phyloP scores from a whole-genome alignment of 1,140 invertebrate species.

The Diachasma alloeum region DNA sequence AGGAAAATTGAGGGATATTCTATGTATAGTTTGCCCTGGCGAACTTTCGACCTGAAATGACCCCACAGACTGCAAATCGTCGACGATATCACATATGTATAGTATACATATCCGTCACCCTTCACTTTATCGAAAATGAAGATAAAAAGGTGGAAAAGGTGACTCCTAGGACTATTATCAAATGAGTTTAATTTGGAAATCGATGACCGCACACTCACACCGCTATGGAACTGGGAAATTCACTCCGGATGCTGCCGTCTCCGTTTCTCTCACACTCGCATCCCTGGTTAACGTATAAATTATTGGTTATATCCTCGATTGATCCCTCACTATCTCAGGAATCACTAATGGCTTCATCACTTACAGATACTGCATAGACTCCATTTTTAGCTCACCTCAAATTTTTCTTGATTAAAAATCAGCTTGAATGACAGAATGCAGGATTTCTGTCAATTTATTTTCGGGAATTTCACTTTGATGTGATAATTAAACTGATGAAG shows the following conservation, averaged over 20 bases:
- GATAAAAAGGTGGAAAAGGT: background rate
- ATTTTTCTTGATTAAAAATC: background rate
- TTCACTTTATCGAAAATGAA: slow-evolving; percentile 4
- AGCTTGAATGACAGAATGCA: no score
- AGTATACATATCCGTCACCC: slow-evolving; percentile 9
- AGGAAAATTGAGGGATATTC: slow-evolving; percentile 38
- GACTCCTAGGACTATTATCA: background rate
- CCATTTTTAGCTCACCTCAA: slow-evolving; percentile 9
- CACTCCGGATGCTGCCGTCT: background rate
- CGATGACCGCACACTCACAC: background rate
- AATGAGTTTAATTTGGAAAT: background rate
- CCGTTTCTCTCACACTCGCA: background rate
- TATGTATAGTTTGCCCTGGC: slow-evolving; percentile 52
- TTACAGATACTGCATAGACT: slow-evolving; percentile 29
- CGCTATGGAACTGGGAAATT: slow-evolving; percentile 15
- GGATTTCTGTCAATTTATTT: no score
- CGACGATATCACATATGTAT: slow-evolving; percentile 12
- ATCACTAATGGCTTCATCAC: slow-evolving; percentile 30
- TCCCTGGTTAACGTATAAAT: slow-evolving; percentile 26
- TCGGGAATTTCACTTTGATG: no score
- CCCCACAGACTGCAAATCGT: slow-evolving; percentile 34
- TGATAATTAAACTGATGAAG: no score
- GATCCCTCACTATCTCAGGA: slow-evolving; percentile 17
- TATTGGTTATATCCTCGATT: slow-evolving; percentile 21
- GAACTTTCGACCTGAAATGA: slow-evolving; percentile 60